These are phyloP conservation scores for Diorhabda carinulata DNA, from an alignment of 1,140 invertebrate species.

Conservation along the genomic window DNA sequence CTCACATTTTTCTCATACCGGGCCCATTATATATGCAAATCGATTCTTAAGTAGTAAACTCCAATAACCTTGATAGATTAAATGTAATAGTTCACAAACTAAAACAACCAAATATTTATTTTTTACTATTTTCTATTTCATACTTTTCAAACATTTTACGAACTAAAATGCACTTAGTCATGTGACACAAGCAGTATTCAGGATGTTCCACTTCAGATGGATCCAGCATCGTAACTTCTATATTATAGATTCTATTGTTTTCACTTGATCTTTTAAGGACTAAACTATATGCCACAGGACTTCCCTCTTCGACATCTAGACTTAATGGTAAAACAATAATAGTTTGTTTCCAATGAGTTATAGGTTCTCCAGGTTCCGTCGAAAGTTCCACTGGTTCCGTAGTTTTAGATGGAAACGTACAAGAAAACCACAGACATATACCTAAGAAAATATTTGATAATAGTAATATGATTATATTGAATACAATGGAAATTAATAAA, in stretches of 20 bases:
- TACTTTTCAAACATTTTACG: constrained; percentile 56
- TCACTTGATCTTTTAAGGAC: constrained; percentile 52
- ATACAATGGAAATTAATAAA: too few relatives aligned
- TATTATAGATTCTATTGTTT: constrained; percentile 60
- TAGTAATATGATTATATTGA: not conserved
- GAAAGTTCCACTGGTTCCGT: constrained; percentile 57
- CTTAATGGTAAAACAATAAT: constrained; percentile 69
- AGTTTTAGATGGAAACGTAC: constrained; percentile 48
- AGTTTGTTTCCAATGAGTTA: constrained; percentile 98
- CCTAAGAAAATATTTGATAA: constrained; percentile 10
- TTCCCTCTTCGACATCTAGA: constrained; percentile 51
- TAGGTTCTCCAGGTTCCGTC: constrained; percentile 68
- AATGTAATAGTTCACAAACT: not conserved
- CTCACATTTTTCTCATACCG: too few relatives aligned
- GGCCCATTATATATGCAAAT: too few relatives aligned
- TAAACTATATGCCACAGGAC: constrained; percentile 67
- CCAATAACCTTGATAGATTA: too few relatives aligned
- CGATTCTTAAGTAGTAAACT: too few relatives aligned
- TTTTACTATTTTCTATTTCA: constrained; percentile 33
- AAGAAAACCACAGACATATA: constrained; percentile 65
- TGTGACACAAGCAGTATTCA: constrained; percentile 69
- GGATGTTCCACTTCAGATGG: constrained; percentile 68
- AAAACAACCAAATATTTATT: not conserved
- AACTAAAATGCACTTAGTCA: constrained; percentile 74
- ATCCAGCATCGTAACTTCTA: constrained; percentile 68